These are phyloP conservation scores for Drosophila setifemur DNA, from an alignment of 1,140 invertebrate genomes.

Conservation along the genomic window DNA sequence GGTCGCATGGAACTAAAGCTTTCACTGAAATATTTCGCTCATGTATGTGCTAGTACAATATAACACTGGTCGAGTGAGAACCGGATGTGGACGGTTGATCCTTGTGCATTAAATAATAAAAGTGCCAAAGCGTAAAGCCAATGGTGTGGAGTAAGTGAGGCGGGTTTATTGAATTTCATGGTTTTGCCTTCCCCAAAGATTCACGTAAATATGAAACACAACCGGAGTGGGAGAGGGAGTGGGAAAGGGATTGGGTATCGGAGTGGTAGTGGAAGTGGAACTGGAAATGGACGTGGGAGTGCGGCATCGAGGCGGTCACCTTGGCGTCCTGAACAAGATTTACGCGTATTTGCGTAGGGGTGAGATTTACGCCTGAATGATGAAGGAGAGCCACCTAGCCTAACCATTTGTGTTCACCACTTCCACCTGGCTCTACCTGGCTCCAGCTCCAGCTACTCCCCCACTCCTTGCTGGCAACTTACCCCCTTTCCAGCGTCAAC, in stretches of 20 bases:
- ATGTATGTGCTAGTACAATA: too few relatives aligned
- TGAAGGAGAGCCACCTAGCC: constrained; percentile 46
- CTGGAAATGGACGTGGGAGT: too few relatives aligned
- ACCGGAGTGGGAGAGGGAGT: constrained; percentile 28
- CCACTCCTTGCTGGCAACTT: neutral
- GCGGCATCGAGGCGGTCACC: constrained; percentile 20
- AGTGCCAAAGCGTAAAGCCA: constrained; percentile 50
- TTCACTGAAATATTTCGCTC: too few relatives aligned
- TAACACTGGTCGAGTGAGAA: too few relatives aligned
- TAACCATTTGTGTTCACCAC: neutral
- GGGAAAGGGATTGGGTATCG: too few relatives aligned
- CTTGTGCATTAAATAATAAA: constrained; percentile 27
- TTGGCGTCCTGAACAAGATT: constrained; percentile 48
- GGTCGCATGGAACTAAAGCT: too few relatives aligned
- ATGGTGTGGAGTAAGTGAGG: constrained; percentile 47
- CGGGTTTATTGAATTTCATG: constrained; percentile 65
- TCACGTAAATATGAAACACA: constrained; percentile 73
- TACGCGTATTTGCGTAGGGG: constrained; percentile 78
- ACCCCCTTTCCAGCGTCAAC: constrained; percentile 36
- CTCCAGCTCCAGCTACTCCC: neutral
- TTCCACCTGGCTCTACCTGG: constrained; percentile 1
- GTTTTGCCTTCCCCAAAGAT: constrained; percentile 1
- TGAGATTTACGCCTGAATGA: constrained; percentile 73
- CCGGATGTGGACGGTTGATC: too few relatives aligned
- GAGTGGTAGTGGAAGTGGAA: too few relatives aligned